These are phyloP conservation scores for Morus bassanus DNA, from an alignment of 2,797 vertebrate species.

Conservation along the genomic window DNA sequence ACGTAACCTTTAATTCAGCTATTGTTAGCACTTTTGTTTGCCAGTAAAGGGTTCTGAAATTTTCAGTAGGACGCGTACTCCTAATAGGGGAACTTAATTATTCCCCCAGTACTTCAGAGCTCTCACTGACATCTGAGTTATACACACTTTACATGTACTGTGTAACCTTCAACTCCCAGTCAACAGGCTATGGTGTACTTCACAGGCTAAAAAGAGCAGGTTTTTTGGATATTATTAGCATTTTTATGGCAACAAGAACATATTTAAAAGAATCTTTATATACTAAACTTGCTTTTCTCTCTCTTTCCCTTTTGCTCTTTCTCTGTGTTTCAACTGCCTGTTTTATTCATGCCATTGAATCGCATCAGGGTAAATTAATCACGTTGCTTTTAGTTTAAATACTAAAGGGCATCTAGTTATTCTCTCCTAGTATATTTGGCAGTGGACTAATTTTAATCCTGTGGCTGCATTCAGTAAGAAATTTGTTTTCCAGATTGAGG, in stretches of 20 bases:
- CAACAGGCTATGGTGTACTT: slow-evolving; percentile 21
- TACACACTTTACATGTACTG: background rate
- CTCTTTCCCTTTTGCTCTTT: background rate
- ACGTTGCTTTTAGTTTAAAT: background rate
- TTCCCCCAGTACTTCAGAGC: slow-evolving; percentile 59
- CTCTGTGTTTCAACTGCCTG: background rate
- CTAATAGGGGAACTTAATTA: slow-evolving; percentile 69
- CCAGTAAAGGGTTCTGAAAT: slow-evolving; percentile 63
- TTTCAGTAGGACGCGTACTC: slow-evolving; percentile 51
- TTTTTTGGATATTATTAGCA: background rate
- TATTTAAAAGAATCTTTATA: background rate
- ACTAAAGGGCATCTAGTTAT: slow-evolving; percentile 1
- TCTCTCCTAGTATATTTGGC: background rate
- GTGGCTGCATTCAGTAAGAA: background rate
- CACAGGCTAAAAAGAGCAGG: background rate
- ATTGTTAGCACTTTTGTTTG: slow-evolving; percentile 90
- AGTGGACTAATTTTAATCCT: background rate
- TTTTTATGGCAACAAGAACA: slow-evolving; percentile 23
- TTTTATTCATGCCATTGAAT: background rate
- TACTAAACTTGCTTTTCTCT: background rate
- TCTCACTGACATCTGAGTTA: slow-evolving; percentile 57
- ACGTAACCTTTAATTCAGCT: slow-evolving; percentile 93
- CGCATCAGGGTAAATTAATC: background rate
- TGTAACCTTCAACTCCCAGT: slow-evolving; percentile 61
- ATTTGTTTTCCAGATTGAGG: background rate